Evolutionary conservation across 2,113 vertebrate species (phyloP).

Genomic region (Sturnira hondurensis): DNA sequence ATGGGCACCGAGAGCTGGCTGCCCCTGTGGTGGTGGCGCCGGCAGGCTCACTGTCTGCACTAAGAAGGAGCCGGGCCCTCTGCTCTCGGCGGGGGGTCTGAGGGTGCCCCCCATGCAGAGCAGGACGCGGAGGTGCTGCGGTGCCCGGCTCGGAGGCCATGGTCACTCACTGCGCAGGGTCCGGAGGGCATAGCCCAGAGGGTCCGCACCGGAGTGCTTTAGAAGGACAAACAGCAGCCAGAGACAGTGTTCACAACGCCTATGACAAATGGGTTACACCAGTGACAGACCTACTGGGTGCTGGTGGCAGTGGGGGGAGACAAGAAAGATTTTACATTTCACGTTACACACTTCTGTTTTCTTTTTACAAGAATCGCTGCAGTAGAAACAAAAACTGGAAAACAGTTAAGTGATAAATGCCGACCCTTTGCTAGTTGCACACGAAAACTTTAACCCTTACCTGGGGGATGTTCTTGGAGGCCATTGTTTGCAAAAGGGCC

Average conservation of each 20-base stretch:
- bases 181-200: neutral
- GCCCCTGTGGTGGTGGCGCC: rapidly evolving
- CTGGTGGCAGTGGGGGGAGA: neutral
- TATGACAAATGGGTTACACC: neutral
- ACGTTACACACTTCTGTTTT: neutral
- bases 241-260: neutral
- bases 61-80: neutral
- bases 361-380: neutral
- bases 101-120: neutral
- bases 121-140: too few relatives aligned
- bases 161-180: neutral
- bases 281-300: neutral
- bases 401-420: neutral
- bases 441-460: constrained; percentile 79
- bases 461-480: constrained; percentile 94
- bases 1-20: rapidly evolving
- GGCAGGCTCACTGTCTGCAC: neutral
- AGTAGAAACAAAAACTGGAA: neutral
- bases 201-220: neutral
- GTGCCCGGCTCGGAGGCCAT: neutral
- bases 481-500: constrained; percentile 92
- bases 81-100: neutral
- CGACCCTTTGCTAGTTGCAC: neutral
- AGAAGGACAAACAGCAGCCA: neutral
- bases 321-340: neutral